These are phyloP conservation scores for Distichodus sexfasciatus DNA, from an alignment of 2,797 vertebrate genomes.

Conservation along the genomic window DNA sequence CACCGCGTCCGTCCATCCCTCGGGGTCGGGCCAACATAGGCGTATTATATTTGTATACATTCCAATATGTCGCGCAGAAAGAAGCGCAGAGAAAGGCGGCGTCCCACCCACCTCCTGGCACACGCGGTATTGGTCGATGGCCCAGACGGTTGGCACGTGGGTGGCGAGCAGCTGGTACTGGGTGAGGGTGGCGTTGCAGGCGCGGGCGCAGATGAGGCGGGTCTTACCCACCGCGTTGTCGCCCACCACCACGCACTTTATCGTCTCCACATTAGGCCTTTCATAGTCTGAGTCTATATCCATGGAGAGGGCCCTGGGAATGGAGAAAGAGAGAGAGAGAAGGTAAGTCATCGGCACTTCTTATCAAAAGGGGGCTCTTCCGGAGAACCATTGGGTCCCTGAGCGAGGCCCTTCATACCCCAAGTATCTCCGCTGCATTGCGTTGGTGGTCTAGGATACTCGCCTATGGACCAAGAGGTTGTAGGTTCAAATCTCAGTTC, in stretches of 20 bases:
- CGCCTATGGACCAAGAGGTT: too few relatives aligned
- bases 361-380: neutral
- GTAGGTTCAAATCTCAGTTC: too few relatives aligned
- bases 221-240: constrained; percentile 92
- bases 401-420: too few relatives aligned
- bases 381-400: too few relatives aligned
- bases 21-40: neutral
- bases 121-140: constrained; percentile 91
- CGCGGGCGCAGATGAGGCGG: constrained; percentile 87
- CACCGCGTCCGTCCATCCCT: too few relatives aligned
- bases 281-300: constrained; percentile 92
- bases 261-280: constrained; percentile 91
- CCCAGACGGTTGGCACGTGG: constrained; percentile 91
- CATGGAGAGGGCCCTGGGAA: constrained; percentile 81
- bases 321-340: constrained; percentile 1
- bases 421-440: too few relatives aligned
- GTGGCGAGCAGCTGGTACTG: constrained; percentile 93
- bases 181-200: constrained; percentile 90
- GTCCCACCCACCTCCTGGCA: constrained; percentile 83
- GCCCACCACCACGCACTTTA: constrained; percentile 92
- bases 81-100: neutral
- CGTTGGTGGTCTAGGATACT: too few relatives aligned
- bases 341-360: too few relatives aligned
- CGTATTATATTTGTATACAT: constrained; percentile 21
- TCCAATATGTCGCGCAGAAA: constrained; percentile 17